A percentile compares a stretch with the other conserved stretches of the same genome.
Conservation (phyloP, 2,113 vertebrate species). For the Larimichthys polyactis region DNA sequence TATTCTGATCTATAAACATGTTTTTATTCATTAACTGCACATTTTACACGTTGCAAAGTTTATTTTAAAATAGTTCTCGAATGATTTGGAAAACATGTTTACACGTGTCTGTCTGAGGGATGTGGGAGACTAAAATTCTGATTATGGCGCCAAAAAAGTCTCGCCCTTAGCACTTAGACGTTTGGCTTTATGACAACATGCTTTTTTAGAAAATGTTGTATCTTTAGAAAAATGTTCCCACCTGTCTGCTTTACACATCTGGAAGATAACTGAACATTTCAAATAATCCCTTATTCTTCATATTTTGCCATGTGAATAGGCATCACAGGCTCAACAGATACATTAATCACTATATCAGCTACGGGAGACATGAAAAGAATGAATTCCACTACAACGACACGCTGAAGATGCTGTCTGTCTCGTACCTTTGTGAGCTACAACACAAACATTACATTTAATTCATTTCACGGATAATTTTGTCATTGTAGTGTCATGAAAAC, state of each 20-base stretch:
- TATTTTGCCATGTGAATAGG: slow-evolving; percentile 33
- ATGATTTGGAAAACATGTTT: too few species aligned
- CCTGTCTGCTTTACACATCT: background rate
- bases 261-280: too few species aligned
- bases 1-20: too few species aligned
- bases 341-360: slow-evolving; percentile 67
- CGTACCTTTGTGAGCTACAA: slow-evolving; percentile 75
- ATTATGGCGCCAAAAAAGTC: too few species aligned
- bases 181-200: too few species aligned
- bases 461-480: background rate
- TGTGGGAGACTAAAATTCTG: too few species aligned
- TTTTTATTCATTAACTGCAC: background rate
- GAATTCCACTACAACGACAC: slow-evolving; percentile 78
- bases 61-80: background rate
- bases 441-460: fast-evolving
- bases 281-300: background rate
- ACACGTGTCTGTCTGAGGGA: too few species aligned
- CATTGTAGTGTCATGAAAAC: background rate
- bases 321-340: slow-evolving; percentile 38
- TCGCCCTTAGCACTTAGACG: background rate
- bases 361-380: slow-evolving; percentile 80
- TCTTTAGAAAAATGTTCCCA: background rate
- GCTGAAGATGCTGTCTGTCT: slow-evolving; percentile 77
- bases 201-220: background rate
- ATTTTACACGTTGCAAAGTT: background rate